Base-by-base conservation (phyloP, 2,113 vertebrate species). In the Anhinga anhinga region DNA sequence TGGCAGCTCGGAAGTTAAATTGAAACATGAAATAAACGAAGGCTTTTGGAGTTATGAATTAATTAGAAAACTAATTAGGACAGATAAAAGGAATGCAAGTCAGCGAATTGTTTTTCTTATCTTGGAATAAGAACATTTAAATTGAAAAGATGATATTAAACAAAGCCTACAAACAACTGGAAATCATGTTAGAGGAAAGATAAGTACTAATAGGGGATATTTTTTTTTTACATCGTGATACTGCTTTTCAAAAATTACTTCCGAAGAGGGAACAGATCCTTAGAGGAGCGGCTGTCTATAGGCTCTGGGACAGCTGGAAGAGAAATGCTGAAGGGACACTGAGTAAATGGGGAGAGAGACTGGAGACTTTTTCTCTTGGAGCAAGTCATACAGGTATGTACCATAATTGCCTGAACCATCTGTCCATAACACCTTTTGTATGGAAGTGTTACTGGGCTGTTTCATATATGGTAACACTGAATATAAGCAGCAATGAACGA, bases 1-100 rank as follows among this genome's bases (percentile, higher is more conserved):
- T 58, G 44, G 84, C 93, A 93, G 47, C 70, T 95, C 2, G 0
- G 45, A 94, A 90, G 72, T 82, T 96, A 97, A 97, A 97, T 96
- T 93, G 93, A 97, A 97, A 94, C 93, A 93, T 94, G 88, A 96
- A 97, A 96, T 90, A 96, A 97, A 94, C 82, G 71, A 94, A 82
- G 69, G 69, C 5, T 96, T 97, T 95, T 55, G 65, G 97, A 97
- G 77, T 95, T 94, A 71, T 81, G 88, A 96, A 95, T 96, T 97
- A 97, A 97, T 97, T 98, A 95, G 84, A 96, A 97, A 96, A 67
- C 69, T 91, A 95, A 95, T 92, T 93, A 96, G 88, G 92, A 88
- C 52, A 72, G 82, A 96, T 94, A 95, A 97, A 93, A 90, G 86
- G 90, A 94, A 62, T 63, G 45, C 11, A 66, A 91, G 52, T 53